phyloP scores from a whole-genome alignment of 1,140 invertebrate genomes.

The Macrostomum lignano region DNA sequence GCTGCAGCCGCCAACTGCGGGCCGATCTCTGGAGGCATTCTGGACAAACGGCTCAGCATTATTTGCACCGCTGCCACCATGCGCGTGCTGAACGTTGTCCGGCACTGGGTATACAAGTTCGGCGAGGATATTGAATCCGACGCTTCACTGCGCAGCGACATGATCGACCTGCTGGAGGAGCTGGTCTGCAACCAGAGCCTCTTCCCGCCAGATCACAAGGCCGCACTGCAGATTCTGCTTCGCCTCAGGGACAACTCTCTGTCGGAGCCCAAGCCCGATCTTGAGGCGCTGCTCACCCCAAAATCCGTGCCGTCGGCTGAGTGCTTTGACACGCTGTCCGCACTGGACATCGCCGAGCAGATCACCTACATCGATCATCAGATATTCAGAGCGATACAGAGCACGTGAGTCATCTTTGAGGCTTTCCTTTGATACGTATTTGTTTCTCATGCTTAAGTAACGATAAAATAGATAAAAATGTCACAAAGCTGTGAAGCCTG shows the following conservation, averaged over 20 bases:
- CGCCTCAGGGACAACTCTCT: neutral
- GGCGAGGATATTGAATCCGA: constrained; percentile 55
- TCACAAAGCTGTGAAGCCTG: too few species aligned
- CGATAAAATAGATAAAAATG: too few species aligned
- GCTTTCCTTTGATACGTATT: too few species aligned
- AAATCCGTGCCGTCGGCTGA: constrained; percentile 28
- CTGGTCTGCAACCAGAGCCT: constrained; percentile 56
- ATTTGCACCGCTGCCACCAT: constrained; percentile 69
- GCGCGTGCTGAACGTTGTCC: constrained; percentile 58
- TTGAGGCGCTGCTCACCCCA: neutral
- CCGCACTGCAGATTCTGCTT: constrained; percentile 29
- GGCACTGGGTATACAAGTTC: constrained; percentile 45
- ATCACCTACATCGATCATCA: constrained; percentile 73
- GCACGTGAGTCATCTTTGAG: too few species aligned
- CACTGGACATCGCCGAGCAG: constrained; percentile 67
- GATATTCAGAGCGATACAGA: constrained; percentile 64
- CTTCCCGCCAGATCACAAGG: constrained; percentile 61
- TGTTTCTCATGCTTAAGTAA: too few species aligned
- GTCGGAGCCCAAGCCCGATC: neutral
- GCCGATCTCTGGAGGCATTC: too few species aligned
- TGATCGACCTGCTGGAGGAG: constrained; percentile 59
- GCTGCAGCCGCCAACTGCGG: too few species aligned
- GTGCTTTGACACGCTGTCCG: constrained; percentile 58
- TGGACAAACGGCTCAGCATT: constrained; percentile 52
- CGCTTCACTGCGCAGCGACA: constrained; percentile 40